phyloP scores from a whole-genome alignment of 2,113 vertebrate species.

The Anarhynchus alexandrinus region DNA sequence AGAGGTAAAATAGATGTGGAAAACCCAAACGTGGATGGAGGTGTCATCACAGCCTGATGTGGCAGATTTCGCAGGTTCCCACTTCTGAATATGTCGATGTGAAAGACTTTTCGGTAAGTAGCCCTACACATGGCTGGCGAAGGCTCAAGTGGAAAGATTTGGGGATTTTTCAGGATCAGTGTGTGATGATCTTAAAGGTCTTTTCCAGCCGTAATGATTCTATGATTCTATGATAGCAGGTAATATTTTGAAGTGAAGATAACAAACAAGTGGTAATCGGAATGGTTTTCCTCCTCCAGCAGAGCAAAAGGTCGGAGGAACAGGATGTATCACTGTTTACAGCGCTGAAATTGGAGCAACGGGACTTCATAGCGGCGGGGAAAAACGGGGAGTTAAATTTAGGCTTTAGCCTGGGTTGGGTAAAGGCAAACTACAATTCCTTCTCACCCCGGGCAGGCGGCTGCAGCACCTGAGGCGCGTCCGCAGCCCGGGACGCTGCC shows the following conservation, averaged over 20 bases:
- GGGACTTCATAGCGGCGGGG: fast-evolving
- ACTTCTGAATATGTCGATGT: fast-evolving
- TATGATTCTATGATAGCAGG: background rate
- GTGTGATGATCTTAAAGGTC: no score
- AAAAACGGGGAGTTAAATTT: background rate
- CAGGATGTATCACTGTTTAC: fast-evolving
- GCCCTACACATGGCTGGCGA: fast-evolving
- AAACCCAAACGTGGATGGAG: background rate
- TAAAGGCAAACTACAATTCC: fast-evolving
- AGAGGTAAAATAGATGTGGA: background rate
- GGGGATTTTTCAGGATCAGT: background rate
- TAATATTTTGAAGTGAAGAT: background rate
- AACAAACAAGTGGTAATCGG: no score
- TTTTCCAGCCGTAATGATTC: no score
- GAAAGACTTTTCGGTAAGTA: background rate
- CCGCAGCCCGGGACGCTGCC: background rate
- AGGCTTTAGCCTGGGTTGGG: background rate
- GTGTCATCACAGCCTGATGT: background rate
- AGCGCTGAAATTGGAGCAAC: fast-evolving
- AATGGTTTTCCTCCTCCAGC: fast-evolving
- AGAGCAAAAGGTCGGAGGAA: background rate
- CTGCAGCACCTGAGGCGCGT: background rate
- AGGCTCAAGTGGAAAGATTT: background rate
- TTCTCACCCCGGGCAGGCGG: fast-evolving
- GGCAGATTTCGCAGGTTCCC: background rate